Percentiles rank a stretch among this genome's conserved stretches.
These are phyloP conservation scores for Pantherophis alleghaniensis DNA, from an alignment of 2,797 vertebrate species.

Conservation along the genomic window DNA sequence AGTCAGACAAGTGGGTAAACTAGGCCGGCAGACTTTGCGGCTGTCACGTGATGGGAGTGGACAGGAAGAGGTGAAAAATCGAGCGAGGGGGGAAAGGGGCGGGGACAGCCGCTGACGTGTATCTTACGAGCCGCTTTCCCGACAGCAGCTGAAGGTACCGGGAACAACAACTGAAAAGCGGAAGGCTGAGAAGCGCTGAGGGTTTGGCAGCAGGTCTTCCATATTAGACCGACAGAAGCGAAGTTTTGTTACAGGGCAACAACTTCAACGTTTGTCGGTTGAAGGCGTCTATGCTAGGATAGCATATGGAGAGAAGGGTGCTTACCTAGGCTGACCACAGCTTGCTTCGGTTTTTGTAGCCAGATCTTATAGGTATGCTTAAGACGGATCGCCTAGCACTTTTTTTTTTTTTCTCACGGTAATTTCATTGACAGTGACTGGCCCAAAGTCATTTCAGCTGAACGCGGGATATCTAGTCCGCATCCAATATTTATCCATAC, in stretches of 20 bases:
- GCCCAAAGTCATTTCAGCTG: background rate
- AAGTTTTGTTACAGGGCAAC: background rate
- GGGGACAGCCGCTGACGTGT: background rate
- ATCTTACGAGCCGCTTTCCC: background rate
- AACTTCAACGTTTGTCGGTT: background rate
- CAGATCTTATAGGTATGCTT: background rate
- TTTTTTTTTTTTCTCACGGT: background rate
- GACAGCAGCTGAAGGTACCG: background rate
- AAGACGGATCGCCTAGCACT: background rate
- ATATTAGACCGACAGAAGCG: background rate
- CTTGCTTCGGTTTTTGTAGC: background rate
- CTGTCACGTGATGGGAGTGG: conserved; percentile 63
- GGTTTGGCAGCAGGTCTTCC: background rate
- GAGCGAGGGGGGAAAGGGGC: background rate
- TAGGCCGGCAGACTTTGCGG: conserved; percentile 62
- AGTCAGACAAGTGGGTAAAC: conserved; percentile 55
- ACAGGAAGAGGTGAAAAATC: fast-evolving
- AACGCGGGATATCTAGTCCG: background rate
- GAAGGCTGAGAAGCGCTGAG: background rate
- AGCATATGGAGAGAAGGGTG: background rate
- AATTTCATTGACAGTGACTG: background rate
- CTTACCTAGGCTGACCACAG: background rate
- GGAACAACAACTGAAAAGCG: fast-evolving
- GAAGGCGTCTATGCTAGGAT: background rate
- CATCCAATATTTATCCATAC: background rate